Base-by-base conservation (phyloP, 2,888 invertebrate genomes). In the Trichopria drosophilae region DNA sequence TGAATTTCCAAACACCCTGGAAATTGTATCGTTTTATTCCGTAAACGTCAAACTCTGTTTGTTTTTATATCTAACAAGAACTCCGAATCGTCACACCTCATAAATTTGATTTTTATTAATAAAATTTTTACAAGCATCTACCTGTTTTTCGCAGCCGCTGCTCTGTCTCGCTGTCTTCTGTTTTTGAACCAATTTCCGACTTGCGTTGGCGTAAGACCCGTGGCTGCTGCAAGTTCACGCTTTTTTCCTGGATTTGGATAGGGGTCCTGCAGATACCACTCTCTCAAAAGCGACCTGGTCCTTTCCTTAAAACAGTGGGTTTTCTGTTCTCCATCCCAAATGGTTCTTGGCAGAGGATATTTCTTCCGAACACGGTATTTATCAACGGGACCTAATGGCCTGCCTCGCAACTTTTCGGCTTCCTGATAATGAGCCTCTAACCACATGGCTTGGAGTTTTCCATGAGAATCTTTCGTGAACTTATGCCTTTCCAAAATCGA, bases 191-290 rank as follows among this genome's bases (percentile, higher is more conserved):
- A 93, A 78, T 93, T 93, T 45, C 92, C 91, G 54, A 93, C 93
- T 78, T 93, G 93, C 40, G 93, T 95, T 29, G 93, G 91, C 44
- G 93, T 93, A 57, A 94, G 82, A 22, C 93, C 93, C 41, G 94
- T 95, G 47, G 90, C 91, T 66, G 87, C 87, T 19, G 94, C 93
- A 67, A 95, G 78, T 76, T 94, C 93, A 60, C 92, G 79, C 77
- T 94, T 94, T 79, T 94, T 94, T 57, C 90, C 89, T 28, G 94
- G 94, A 77, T 93, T 93, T 48, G 93, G 94, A 79, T 93, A 94
- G n/a, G 93, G 92, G 79, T 93, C 97, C 79, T 95, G 93, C 47
- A 97, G 85, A 77, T 99, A 99, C 95, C 97, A 98, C 80, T 99
- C 98, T 56, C 98, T 80, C 61, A 99, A 82, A 62, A 97, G 81